Base-by-base conservation (phyloP, 2,113 vertebrate species). In the Aleadryas rufinucha region DNA sequence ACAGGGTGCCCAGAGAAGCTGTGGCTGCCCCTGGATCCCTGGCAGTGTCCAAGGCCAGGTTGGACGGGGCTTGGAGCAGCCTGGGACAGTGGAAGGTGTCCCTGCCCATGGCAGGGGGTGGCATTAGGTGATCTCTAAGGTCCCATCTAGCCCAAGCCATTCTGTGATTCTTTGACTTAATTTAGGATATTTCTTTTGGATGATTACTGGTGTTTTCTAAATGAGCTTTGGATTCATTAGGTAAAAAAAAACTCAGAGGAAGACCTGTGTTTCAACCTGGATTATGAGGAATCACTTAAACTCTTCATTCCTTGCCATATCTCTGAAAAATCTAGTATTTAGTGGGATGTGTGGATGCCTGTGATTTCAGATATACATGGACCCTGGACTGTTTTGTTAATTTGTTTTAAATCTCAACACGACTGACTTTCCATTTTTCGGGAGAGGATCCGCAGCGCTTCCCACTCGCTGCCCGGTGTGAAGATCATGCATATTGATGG, bases 41-140 rank as follows among this genome's bases (percentile, higher is more conserved):
- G 66, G 21, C 0, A 30, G 4, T n/a, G 13, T 1, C 52, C 16
- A 11, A 24, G 27, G 44, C 7, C 22, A 15, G 33, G 23, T 0
- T 89, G 72, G 53, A 59, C 1, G 3, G 37, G 11, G 22, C 22
- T 44, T 31, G 69, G 68, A 66, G 19, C 10, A 45, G 0, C 23
- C 13, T 82, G 77, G 33, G 45, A 9, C 0, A n/a, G 16, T 30
- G 53, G 28, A 2, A 82, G 7, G 11, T 30, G 52, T 53, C 23
- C 23, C 37, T 52, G 28, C 27, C 47, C 18, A 1, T 37, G 66
- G 50, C 17, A 64, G 5, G 11, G 37, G 9, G 11, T 65, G 45
- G 10, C 0, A 60, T 2, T 13, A 16, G 24, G 5, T 52, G 9
- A 21, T 7, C 16, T 53, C 45, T 2, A 45, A 9, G 13, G 11